Evolutionary conservation across 2,888 invertebrate genomes (phyloP).

Genomic region (Ctena decussata): DNA sequence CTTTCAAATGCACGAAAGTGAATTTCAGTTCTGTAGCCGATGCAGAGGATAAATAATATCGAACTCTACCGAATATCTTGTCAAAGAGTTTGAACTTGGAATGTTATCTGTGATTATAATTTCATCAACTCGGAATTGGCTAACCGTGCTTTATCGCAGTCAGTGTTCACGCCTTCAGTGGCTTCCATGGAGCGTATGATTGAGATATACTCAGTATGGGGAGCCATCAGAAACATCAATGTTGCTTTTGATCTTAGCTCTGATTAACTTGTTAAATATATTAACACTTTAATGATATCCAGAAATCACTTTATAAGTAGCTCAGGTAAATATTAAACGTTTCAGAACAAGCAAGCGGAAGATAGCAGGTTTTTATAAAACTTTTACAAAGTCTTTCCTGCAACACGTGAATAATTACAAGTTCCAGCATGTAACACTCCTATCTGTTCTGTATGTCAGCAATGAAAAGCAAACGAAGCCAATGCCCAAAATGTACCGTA

Average conservation of each 20-base stretch:
- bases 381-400: too few species aligned
- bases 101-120: constrained; percentile 1
- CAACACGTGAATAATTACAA: too few species aligned
- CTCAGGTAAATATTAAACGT: background rate
- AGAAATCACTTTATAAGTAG: background rate
- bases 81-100: too few species aligned
- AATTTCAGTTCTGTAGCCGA: too few species aligned
- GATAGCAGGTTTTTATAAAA: too few species aligned
- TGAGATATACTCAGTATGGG: background rate
- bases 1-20: too few species aligned
- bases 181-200: background rate
- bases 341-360: background rate
- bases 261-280: constrained; percentile 7
- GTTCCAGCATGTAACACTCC: too few species aligned
- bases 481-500: too few species aligned
- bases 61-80: too few species aligned
- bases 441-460: too few species aligned
- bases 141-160: background rate
- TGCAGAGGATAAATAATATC: too few species aligned
- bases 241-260: background rate
- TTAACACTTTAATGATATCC: background rate
- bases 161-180: background rate
- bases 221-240: background rate
- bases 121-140: background rate
- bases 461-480: too few species aligned